Conservation (phyloP, 2,113 vertebrate species). For the Odobenus rosmarus region DNA sequence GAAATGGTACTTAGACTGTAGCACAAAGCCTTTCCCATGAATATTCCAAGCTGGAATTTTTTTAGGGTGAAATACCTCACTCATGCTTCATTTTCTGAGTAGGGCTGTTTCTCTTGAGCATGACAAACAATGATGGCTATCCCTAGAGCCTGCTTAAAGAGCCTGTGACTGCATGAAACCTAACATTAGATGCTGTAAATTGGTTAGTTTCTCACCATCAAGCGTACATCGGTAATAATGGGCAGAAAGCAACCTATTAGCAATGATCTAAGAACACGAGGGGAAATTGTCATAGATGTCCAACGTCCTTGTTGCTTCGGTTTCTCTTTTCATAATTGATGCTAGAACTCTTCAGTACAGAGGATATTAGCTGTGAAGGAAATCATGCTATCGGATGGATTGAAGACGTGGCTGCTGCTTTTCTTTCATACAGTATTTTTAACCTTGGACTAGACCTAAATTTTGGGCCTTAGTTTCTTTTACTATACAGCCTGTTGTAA, state of each 20-base stretch:
- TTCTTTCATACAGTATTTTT: background rate
- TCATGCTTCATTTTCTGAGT: background rate
- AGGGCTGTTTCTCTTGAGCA: background rate
- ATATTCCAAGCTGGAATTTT: background rate
- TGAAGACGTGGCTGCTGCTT: background rate
- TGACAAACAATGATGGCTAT: background rate
- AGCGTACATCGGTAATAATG: background rate
- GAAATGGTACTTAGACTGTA: background rate
- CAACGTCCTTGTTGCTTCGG: background rate
- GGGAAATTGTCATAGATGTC: background rate
- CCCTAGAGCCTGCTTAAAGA: background rate
- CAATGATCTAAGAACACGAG: background rate
- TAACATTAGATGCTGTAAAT: background rate
- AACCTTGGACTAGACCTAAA: constrained; percentile 30
- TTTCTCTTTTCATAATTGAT: constrained; percentile 24
- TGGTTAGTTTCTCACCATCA: background rate
- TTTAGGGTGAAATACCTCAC: background rate
- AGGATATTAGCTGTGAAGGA: constrained; percentile 38
- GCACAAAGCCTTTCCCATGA: background rate
- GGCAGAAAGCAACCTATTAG: background rate
- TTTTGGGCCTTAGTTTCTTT: constrained; percentile 39
- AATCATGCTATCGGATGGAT: background rate
- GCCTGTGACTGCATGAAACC: background rate
- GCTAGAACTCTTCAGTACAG: background rate
- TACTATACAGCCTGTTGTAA: background rate